A percentile compares a stretch with the other conserved stretches of the same genome.
phyloP scores from a whole-genome alignment of 2,797 vertebrate genomes.

The Clarias pachynema region DNA sequence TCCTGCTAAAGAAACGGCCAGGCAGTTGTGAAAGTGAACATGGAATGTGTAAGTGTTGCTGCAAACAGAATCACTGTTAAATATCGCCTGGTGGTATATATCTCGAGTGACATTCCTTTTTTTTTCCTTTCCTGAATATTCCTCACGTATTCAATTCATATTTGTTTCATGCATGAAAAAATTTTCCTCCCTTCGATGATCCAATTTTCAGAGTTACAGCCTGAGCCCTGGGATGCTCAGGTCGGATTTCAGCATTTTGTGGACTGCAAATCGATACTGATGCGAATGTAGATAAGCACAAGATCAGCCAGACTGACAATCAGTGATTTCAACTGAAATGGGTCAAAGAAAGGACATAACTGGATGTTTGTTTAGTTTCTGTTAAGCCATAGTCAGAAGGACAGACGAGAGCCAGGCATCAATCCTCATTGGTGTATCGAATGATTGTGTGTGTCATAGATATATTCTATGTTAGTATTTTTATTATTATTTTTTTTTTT shows the following conservation, averaged over 20 bases:
- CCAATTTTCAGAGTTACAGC: constrained; percentile 75
- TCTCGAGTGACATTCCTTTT: constrained; percentile 61
- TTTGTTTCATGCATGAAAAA: constrained; percentile 78
- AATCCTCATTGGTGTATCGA: constrained; percentile 1
- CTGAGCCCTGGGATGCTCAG: constrained; percentile 70
- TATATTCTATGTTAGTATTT: constrained; percentile 22
- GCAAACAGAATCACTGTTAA: constrained; percentile 36
- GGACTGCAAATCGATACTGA: constrained; percentile 34
- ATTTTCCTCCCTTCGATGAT: constrained; percentile 74
- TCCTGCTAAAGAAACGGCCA: constrained; percentile 51
- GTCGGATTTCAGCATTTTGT: constrained; percentile 64
- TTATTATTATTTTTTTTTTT: background rate
- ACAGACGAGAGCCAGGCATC: background rate
- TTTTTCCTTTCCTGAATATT: constrained; percentile 37
- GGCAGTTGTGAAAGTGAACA: constrained; percentile 36
- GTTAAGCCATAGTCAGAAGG: constrained; percentile 46
- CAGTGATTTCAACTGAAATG: constrained; percentile 62
- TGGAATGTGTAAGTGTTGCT: background rate
- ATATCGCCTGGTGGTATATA: constrained; percentile 79
- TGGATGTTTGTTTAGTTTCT: constrained; percentile 35
- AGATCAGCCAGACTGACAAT: constrained; percentile 78
- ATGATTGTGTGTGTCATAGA: background rate
- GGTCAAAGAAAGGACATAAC: constrained; percentile 9
- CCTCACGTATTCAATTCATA: background rate
- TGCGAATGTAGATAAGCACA: constrained; percentile 78